Evolutionary conservation across 2,888 invertebrate genomes (phyloP), one percentile per base, ranked within the genome.

Genomic region (Drosophila demipolita): DNA sequence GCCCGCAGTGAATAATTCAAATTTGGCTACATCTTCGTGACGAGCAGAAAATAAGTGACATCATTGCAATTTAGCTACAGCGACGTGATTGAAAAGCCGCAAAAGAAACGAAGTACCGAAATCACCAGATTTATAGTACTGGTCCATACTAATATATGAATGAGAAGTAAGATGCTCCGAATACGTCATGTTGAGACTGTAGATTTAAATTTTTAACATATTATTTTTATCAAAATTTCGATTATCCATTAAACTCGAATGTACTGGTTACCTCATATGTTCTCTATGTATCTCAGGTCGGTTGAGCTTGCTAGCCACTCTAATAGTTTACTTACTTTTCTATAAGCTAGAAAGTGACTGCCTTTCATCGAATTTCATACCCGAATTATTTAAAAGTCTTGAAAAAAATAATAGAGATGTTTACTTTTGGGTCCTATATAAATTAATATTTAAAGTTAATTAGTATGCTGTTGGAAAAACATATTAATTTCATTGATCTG

Each of bases 41-140:
- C 84, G 3, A 91, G 45, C 5, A 91, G 60, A 52, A 92, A 88
- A 33, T 91, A 89, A 6, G 81, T 66, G 5, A 92, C 78, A 70
- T 92, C 91, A 17, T 82, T 26, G 8, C 23, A 26, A 91, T 89
- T 4, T 89, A 66, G 3, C 83, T 72, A 50, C 81, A 91, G 61
- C 81, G 84, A 0, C 80, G 80, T 40, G 91, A 42, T 75, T 92
- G 91, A 6, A 82, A 82, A 61, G 91, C 92, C 33, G 91, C 80
- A 12, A 92, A 78, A 29, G 79, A 82, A 3, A 88, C 1, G 23
- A 83, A 17, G 90, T 86, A 0, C 63, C 65, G 0, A 83, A 74
- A 11, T 71, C 73, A 0, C 26, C 26, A 2, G 45, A 65, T 0
- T 87, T 87, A 23, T 85, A 75, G 49, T 91, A 78, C 32, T 87